Conservation (phyloP, 2,797 vertebrate species). For the Chloroceryle inda region DNA sequence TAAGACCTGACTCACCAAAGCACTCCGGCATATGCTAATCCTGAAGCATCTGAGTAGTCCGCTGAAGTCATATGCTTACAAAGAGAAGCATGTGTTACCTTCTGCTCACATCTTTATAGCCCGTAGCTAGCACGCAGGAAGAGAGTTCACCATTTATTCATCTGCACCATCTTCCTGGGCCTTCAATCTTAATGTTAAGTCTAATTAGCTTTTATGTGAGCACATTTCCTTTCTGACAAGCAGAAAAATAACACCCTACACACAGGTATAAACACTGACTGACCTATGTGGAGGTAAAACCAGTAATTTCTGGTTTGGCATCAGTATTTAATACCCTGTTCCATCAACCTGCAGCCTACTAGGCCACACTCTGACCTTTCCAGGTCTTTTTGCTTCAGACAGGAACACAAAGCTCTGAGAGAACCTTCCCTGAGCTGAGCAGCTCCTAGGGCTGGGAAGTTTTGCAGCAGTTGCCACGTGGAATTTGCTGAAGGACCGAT, state of each 20-base stretch:
- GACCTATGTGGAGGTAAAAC: rapidly evolving
- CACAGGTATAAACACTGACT: background rate
- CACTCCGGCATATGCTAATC: background rate
- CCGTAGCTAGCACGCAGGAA: background rate
- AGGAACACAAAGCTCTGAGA: background rate
- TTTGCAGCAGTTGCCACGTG: background rate
- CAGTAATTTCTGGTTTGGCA: background rate
- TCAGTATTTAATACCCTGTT: background rate
- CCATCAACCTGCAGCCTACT: background rate
- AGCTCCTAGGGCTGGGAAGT: background rate
- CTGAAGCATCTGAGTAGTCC: background rate
- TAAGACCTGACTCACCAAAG: background rate
- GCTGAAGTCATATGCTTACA: rapidly evolving
- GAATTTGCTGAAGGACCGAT: rapidly evolving
- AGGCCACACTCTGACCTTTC: background rate
- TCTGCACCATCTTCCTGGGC: background rate
- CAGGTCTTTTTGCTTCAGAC: background rate
- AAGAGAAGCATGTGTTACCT: background rate
- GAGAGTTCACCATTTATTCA: rapidly evolving
- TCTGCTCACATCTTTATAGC: background rate
- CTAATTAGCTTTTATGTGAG: background rate
- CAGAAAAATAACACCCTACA: background rate
- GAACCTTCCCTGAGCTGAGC: background rate
- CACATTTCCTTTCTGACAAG: background rate
- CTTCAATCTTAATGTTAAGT: background rate